Percentiles rank a stretch among this genome's conserved stretches.
Conservation (phyloP, 2,888 invertebrate species). For the Habroteleia sp. region DNA sequence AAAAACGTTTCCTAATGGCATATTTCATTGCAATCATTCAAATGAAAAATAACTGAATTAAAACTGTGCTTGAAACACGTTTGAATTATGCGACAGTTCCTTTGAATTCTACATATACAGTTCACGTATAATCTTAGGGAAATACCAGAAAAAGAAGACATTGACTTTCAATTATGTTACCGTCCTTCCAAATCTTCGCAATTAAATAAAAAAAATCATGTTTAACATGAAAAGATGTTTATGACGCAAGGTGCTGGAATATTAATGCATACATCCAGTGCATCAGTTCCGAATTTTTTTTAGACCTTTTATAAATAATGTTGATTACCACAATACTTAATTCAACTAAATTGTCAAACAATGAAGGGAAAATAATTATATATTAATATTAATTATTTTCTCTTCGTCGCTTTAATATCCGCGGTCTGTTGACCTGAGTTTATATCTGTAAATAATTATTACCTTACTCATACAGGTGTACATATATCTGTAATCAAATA, state of each 20-base stretch:
- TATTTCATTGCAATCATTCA: neutral
- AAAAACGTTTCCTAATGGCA: neutral
- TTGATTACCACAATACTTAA: no score
- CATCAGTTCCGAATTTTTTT: no score
- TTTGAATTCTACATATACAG: constrained; percentile 9
- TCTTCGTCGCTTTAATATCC: neutral
- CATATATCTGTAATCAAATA: constrained; percentile 24
- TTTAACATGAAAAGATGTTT: no score
- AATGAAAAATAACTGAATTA: constrained; percentile 10
- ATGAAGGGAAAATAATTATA: no score
- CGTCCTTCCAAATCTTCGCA: neutral
- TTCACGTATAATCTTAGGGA: neutral
- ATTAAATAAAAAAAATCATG: no score
- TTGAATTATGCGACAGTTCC: constrained; percentile 14
- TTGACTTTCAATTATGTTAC: constrained; percentile 1
- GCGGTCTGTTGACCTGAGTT: constrained; percentile 25
- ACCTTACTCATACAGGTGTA: constrained; percentile 21
- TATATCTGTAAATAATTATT: constrained; percentile 22
- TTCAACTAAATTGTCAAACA: no score
- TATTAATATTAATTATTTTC: no score
- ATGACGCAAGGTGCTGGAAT: no score
- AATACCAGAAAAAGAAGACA: constrained; percentile 1
- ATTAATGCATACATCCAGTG: no score
- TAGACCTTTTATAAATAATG: no score
- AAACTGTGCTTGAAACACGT: neutral